Percentiles rank a stretch among this genome's conserved stretches.
Conservation (phyloP, 1,140 invertebrate genomes). For the Sitobion miscanthi region DNA sequence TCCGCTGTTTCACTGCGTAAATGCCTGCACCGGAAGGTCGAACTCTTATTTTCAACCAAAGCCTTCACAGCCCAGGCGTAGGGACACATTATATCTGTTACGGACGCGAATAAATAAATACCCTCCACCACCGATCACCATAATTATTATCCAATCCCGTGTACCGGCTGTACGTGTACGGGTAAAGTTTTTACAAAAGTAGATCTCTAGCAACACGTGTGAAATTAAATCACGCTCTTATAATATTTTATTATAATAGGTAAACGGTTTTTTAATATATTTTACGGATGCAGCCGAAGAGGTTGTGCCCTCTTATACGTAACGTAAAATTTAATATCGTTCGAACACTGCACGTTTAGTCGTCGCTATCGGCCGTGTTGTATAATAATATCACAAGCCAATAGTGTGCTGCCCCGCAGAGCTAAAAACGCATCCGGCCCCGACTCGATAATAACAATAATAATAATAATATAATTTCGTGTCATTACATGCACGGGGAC, state of each 20-base stretch:
- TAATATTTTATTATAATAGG: not conserved
- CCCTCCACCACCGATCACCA: not conserved
- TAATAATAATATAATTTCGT: slow-evolving; percentile 13
- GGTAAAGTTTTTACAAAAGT: too few relatives aligned
- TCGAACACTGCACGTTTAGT: not conserved
- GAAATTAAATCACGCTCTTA: not conserved
- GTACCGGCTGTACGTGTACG: too few relatives aligned
- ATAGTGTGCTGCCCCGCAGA: not conserved
- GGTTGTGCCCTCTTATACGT: not conserved
- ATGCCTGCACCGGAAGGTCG: not conserved
- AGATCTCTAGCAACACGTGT: too few relatives aligned
- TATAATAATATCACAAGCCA: not conserved
- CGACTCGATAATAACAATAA: not conserved
- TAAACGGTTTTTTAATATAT: not conserved
- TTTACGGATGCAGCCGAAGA: not conserved
- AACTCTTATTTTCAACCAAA: not conserved
- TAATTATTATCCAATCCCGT: too few relatives aligned
- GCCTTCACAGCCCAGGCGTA: not conserved
- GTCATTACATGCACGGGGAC: not conserved
- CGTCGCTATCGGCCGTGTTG: not conserved
- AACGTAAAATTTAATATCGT: not conserved
- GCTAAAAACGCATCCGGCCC: not conserved
- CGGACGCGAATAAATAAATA: not conserved
- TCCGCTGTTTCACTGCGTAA: not conserved
- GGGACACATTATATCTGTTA: not conserved